These are phyloP conservation scores for Oncorhynchus kisutch DNA, from an alignment of 2,113 vertebrate species.

Conservation along the genomic window DNA sequence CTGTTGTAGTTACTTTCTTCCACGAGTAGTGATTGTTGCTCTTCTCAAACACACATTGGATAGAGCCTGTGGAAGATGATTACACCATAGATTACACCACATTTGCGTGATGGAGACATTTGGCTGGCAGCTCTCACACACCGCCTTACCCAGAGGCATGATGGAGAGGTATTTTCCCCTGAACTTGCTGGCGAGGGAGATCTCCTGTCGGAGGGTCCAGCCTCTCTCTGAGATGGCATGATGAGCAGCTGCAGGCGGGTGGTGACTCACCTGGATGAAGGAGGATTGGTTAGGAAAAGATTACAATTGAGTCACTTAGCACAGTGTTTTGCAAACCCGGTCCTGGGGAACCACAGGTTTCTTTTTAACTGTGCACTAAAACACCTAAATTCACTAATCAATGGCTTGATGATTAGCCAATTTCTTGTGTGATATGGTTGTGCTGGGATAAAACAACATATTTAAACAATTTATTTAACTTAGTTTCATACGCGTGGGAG, in stretches of 20 bases:
- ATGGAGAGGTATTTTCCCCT: slow-evolving; percentile 98
- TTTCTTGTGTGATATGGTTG: no score
- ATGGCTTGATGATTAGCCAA: no score
- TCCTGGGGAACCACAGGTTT: neutral
- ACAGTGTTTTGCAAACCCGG: no score
- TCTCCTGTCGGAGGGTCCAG: slow-evolving; percentile 93
- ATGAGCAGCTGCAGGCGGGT: slow-evolving; percentile 92
- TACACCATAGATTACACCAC: neutral
- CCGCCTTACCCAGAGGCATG: slow-evolving; percentile 91
- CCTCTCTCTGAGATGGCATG: slow-evolving; percentile 88
- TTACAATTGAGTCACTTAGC: no score
- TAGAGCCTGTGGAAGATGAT: slow-evolving; percentile 76
- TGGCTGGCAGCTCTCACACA: neutral
- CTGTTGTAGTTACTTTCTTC: slow-evolving; percentile 97
- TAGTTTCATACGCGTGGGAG: neutral
- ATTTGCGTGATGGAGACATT: neutral
- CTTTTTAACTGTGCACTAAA: no score
- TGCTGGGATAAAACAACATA: no score
- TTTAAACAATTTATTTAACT: no score
- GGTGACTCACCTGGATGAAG: slow-evolving; percentile 87
- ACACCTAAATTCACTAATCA: no score
- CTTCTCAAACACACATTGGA: slow-evolving; percentile 92
- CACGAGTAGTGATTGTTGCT: slow-evolving; percentile 93
- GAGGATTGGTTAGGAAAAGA: neutral
- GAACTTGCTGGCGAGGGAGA: slow-evolving; percentile 96